These are phyloP conservation scores for Ramphastos sulfuratus DNA, from an alignment of 2,113 vertebrate species.

Conservation along the genomic window DNA sequence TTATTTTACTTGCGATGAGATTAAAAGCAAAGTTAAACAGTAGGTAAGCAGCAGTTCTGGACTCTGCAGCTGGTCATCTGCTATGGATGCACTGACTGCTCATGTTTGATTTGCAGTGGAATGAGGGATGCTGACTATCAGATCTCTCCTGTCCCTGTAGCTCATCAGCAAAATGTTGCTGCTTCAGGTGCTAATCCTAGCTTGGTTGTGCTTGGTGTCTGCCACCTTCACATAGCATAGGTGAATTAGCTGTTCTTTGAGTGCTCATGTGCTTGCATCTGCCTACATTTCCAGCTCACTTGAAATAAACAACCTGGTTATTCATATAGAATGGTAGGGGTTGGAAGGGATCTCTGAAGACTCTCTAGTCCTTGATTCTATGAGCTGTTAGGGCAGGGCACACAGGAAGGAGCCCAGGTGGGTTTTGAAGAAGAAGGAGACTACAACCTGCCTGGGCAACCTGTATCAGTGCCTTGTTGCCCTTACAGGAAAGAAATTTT, in stretches of 20 bases:
- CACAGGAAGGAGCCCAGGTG: too few species aligned
- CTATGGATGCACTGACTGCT: neutral
- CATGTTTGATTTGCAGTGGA: neutral
- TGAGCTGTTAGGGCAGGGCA: too few species aligned
- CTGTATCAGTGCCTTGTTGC: too few species aligned
- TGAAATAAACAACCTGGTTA: neutral
- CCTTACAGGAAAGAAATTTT: too few species aligned
- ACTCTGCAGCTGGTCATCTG: neutral
- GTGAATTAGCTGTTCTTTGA: neutral
- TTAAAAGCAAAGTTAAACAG: neutral
- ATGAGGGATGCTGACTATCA: neutral
- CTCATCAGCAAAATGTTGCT: neutral
- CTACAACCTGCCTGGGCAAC: too few species aligned
- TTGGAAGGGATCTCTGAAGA: too few species aligned
- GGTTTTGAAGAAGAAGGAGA: too few species aligned
- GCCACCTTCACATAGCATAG: neutral
- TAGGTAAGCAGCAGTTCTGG: neutral
- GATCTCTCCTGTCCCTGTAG: neutral
- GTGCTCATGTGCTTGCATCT: neutral
- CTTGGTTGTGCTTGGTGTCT: neutral
- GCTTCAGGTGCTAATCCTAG: neutral
- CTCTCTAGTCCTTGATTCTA: too few species aligned
- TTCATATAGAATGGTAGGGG: neutral
- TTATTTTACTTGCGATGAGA: neutral
- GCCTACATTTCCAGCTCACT: neutral